Evolutionary conservation across 1,140 invertebrate genomes (phyloP), one percentile per base, ranked within the genome.

Genomic region (Ceratina australensis): DNA sequence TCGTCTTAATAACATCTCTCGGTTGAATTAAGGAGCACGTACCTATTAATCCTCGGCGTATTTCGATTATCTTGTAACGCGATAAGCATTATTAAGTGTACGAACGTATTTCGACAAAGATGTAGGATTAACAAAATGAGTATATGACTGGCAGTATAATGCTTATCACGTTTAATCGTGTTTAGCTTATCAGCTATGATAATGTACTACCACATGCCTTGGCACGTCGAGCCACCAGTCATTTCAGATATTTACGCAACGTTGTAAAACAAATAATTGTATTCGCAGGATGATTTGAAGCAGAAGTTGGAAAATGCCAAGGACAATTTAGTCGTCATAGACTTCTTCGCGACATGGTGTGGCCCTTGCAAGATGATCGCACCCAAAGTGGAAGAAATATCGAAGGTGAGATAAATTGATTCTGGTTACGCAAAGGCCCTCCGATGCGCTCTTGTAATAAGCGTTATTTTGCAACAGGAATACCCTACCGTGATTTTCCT

Each of bases 341-440:
- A 99, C 89, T 97, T 98, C 91, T 95, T 94, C 91, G 96, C 96
- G 3, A 94, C 94, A 67, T 97, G 96, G 97, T 97, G 96, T 92
- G 98, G 98, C 0, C 98, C 98, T 15, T 99, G 98, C 93, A 97
- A 97, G 91, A 94, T 95, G 92, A 99, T 99, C 91, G 94, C 95
- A 8, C 98, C 98, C 8, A 95, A 95, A 86, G 89, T 97, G 59
- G 95, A 95, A 78, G 95, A 95, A 87, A 89, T 96, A 26, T 91
- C 95, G 22, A 93, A 95, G 93, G 95, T 95, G 81, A 84, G 60
- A 77, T 82, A 15, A 67, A 18, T 73, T 47, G 22, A 16, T 20
- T n/a, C 13, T 54, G n/a, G n/a, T 71, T 24, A 56, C 10, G 47
- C 12, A 64, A 20, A 42, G 63, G 22, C 63, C 12, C 65, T 68